Conservation (phyloP, 2,888 invertebrate species). For the Chrysodeixis includens region DNA sequence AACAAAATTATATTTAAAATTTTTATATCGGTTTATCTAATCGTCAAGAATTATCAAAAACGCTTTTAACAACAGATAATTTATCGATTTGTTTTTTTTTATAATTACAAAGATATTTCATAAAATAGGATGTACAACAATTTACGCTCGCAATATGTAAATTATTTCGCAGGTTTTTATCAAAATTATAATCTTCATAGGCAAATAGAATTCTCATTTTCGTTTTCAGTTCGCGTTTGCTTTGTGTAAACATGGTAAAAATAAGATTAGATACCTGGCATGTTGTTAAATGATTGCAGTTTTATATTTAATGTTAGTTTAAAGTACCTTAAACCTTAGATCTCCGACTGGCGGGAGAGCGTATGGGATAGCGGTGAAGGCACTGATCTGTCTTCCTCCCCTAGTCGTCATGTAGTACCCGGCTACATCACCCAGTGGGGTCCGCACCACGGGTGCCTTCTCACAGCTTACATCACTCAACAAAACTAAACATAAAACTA, state of each 20-base stretch:
- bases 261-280: background rate
- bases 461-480: slow-evolving; percentile 61
- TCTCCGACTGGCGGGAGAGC: slow-evolving; percentile 90
- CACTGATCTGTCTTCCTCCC: slow-evolving; percentile 88
- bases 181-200: background rate
- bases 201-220: background rate
- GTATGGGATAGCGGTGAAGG: slow-evolving; percentile 91
- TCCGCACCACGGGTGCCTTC: slow-evolving; percentile 67
- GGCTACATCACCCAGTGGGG: slow-evolving; percentile 86
- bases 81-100: too few species aligned
- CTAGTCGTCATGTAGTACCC: slow-evolving; percentile 89
- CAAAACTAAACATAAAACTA: slow-evolving; percentile 37
- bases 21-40: too few species aligned
- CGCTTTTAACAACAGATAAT: too few species aligned
- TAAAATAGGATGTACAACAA: too few species aligned
- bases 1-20: too few species aligned
- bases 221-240: background rate
- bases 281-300: background rate
- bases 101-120: too few species aligned
- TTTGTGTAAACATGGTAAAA: background rate
- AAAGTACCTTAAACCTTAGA: slow-evolving; percentile 90
- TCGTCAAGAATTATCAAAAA: too few species aligned
- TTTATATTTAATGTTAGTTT: background rate
- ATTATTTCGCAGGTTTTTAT: background rate
- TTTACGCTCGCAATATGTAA: background rate